phyloP scores from a whole-genome alignment of 2,888 invertebrate genomes.

The Tachina fera region DNA sequence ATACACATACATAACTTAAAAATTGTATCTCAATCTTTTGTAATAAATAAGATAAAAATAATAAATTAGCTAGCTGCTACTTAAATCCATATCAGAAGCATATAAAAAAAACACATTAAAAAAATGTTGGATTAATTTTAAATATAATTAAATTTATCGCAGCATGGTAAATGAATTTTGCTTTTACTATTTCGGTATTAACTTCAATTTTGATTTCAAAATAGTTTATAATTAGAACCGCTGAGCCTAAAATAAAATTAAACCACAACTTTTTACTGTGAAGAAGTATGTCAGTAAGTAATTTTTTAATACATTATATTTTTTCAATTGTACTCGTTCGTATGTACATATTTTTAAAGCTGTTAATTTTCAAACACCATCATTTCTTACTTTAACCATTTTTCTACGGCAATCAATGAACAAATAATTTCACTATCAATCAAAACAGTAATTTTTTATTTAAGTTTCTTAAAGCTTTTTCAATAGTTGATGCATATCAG shows the following conservation, averaged over 20 bases:
- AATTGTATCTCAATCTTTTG: conserved; percentile 56
- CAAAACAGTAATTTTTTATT: conserved; percentile 6
- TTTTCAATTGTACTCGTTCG: background rate
- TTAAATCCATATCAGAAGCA: background rate
- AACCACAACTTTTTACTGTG: too few species aligned
- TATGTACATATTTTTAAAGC: conserved; percentile 2
- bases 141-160: too few species aligned
- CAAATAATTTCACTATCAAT: conserved; percentile 61
- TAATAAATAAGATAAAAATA: conserved; percentile 52
- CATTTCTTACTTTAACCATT: conserved; percentile 68
- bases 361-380: conserved; percentile 7
- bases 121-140: too few species aligned
- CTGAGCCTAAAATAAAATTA: too few species aligned
- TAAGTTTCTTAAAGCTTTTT: conserved; percentile 32
- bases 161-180: too few species aligned
- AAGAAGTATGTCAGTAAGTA: too few species aligned
- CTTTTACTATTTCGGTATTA: too few species aligned
- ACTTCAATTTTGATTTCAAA: too few species aligned
- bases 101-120: too few species aligned
- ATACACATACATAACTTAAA: conserved; percentile 26
- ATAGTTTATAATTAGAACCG: too few species aligned
- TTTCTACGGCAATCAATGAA: conserved; percentile 36
- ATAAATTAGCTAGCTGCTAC: background rate
- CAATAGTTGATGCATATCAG: conserved; percentile 58
- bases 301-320: too few species aligned